Percentiles rank a stretch among this genome's conserved stretches.
phyloP scores from a whole-genome alignment of 1,140 invertebrate species.

The Meloidogyne hapla region DNA sequence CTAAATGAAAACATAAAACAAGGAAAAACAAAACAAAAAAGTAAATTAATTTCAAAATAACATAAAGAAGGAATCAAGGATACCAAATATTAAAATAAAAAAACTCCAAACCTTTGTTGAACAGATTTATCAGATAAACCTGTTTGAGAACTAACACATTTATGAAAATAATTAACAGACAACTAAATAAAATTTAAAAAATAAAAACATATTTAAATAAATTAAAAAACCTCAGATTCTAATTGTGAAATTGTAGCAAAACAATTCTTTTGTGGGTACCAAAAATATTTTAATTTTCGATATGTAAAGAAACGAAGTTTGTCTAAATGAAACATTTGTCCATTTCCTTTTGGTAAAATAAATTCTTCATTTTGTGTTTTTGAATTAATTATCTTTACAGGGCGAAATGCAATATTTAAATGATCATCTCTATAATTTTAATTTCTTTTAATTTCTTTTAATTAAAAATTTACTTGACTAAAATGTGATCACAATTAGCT shows the following conservation, averaged over 20 bases:
- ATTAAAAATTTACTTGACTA: conserved; percentile 40
- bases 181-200: conserved; percentile 23
- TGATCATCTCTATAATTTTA: conserved; percentile 55
- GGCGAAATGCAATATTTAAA: conserved; percentile 49
- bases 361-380: conserved; percentile 25
- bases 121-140: conserved; percentile 11
- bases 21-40: too few species aligned
- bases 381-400: conserved; percentile 37
- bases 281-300: conserved; percentile 48
- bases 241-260: conserved; percentile 48
- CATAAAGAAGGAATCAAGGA: too few species aligned
- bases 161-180: conserved; percentile 37
- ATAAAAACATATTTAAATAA: conserved; percentile 26
- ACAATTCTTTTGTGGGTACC: conserved; percentile 44
- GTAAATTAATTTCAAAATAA: too few species aligned
- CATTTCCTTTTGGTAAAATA: conserved; percentile 32
- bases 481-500: conserved; percentile 49
- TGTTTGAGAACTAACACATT: conserved; percentile 27
- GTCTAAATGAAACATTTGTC: conserved; percentile 29
- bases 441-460: background rate
- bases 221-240: conserved; percentile 42
- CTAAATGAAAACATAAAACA: too few species aligned
- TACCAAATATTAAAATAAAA: too few species aligned
- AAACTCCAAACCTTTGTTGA: conserved; percentile 1
- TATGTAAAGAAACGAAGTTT: conserved; percentile 50